A percentile compares a stretch with the other conserved stretches of the same genome.
Evolutionary conservation across 1,140 invertebrate species (phyloP).

Genomic region (Gyrodactylus salaris): DNA sequence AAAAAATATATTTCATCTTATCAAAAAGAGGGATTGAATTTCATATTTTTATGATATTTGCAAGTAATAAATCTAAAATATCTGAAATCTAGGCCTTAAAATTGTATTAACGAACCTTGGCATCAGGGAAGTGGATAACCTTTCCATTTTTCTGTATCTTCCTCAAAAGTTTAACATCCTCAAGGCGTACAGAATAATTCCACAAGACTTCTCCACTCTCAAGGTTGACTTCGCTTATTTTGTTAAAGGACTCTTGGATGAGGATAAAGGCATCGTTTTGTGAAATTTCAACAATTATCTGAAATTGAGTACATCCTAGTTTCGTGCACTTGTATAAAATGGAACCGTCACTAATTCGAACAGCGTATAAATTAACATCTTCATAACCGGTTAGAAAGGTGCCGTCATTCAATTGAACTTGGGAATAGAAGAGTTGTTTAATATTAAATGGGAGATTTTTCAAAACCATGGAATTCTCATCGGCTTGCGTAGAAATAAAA

Average conservation of each 20-base stretch:
- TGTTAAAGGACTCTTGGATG: background rate
- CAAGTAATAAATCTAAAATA: too few species aligned
- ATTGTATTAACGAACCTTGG: background rate
- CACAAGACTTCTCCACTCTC: background rate
- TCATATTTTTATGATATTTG: too few species aligned
- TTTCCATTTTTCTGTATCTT: background rate
- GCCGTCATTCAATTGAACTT: background rate
- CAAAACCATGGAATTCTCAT: background rate
- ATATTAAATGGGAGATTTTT: background rate
- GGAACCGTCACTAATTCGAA: background rate
- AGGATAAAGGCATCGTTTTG: background rate
- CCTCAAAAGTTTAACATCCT: background rate
- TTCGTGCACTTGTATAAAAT: background rate
- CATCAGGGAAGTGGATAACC: background rate
- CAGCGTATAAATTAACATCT: background rate
- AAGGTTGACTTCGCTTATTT: background rate
- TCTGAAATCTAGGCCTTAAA: too few species aligned
- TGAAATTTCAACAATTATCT: background rate
- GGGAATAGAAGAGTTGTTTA: background rate
- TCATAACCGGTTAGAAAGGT: background rate
- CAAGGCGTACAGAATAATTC: background rate
- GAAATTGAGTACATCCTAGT: background rate
- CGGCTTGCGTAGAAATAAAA: background rate
- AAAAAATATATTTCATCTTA: too few species aligned
- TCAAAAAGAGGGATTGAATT: too few species aligned